These are phyloP conservation scores for Anisognathus igniventris DNA, from an alignment of 2,797 vertebrate species.

Conservation along the genomic window DNA sequence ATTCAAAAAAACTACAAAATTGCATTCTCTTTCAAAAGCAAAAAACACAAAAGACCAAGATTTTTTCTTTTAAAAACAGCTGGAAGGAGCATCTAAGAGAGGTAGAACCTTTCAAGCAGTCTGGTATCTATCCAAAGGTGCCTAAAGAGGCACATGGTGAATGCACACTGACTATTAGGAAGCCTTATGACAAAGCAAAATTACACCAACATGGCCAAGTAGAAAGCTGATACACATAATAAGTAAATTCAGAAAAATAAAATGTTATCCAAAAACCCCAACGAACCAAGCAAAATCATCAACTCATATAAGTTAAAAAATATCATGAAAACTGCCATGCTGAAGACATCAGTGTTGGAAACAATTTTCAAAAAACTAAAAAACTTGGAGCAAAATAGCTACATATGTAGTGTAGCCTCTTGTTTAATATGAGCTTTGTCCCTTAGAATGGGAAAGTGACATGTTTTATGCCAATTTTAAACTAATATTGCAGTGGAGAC, in stretches of 20 bases:
- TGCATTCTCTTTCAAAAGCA: background rate
- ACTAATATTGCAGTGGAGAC: background rate
- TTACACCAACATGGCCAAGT: background rate
- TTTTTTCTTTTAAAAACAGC: background rate
- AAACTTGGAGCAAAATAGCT: background rate
- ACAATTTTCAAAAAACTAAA: background rate
- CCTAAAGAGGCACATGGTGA: background rate
- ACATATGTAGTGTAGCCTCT: background rate
- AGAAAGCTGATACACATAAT: background rate
- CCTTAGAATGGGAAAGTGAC: background rate
- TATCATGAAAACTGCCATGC: background rate
- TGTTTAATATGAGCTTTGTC: background rate
- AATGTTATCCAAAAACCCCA: background rate
- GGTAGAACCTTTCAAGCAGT: background rate
- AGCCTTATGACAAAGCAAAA: background rate
- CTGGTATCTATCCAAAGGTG: background rate
- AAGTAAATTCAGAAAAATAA: background rate
- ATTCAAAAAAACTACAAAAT: background rate
- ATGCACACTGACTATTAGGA: background rate
- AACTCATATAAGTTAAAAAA: background rate
- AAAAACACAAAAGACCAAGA: background rate
- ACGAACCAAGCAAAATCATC: background rate
- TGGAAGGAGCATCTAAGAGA: background rate
- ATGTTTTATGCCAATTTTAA: background rate
- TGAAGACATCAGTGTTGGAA: background rate